These are phyloP conservation scores for Xerus inauris DNA, from an alignment of 2,113 vertebrate genomes.

Conservation along the genomic window DNA sequence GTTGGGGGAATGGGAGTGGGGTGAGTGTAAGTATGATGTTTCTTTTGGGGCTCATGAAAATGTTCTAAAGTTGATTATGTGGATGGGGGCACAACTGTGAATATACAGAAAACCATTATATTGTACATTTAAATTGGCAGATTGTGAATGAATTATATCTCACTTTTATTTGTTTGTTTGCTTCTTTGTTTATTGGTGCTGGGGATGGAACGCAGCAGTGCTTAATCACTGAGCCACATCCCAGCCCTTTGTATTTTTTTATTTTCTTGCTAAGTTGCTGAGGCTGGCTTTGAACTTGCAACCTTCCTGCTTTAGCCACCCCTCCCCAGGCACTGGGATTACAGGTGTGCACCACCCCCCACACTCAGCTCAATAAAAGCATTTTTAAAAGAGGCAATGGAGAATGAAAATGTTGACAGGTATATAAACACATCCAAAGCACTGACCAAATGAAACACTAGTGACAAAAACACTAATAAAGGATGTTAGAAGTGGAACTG, in stretches of 20 bases:
- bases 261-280: no score
- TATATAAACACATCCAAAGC: neutral
- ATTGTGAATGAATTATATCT: neutral
- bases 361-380: neutral
- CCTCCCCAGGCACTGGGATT: no score
- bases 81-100: neutral
- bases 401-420: neutral
- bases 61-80: conserved; percentile 1
- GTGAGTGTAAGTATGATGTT: neutral
- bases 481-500: neutral
- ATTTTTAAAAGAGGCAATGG: neutral
- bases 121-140: neutral
- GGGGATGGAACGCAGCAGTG: no score
- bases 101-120: neutral
- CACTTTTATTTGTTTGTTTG: no score
- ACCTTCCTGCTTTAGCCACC: no score
- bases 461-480: neutral
- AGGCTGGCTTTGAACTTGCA: no score
- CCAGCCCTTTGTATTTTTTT: no score
- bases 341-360: no score
- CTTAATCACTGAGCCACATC: no score
- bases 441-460: neutral
- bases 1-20: neutral
- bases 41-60: neutral
- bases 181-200: no score